Evolutionary conservation across 2,797 vertebrate species (phyloP).

Genomic region (Syngnathus rostellatus): DNA sequence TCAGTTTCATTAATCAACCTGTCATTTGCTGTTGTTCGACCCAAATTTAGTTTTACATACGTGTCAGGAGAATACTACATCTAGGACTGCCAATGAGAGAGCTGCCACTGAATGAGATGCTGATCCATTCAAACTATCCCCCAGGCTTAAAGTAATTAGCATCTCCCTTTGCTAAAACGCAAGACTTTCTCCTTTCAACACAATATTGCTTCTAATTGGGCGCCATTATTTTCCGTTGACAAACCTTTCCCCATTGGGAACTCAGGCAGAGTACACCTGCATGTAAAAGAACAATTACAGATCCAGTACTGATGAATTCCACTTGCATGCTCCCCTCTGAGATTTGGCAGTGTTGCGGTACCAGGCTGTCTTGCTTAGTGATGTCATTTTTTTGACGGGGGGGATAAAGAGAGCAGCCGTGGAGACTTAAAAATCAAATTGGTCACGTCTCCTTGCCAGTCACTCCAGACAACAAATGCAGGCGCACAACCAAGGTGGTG

Average conservation of each 20-base stretch:
- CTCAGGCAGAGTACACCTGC: slow-evolving; percentile 34
- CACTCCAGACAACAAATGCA: slow-evolving; percentile 50
- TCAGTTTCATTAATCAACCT: neutral
- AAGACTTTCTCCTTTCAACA: slow-evolving; percentile 30
- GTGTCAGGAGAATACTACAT: slow-evolving; percentile 16
- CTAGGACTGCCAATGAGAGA: slow-evolving; percentile 22
- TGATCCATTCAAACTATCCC: slow-evolving; percentile 52
- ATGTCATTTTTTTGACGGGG: slow-evolving; percentile 43
- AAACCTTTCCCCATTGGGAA: slow-evolving; percentile 10
- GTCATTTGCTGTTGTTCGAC: neutral
- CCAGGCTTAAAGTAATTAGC: slow-evolving; percentile 44
- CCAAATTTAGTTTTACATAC: neutral
- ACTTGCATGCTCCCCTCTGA: slow-evolving; percentile 23
- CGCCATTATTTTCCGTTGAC: slow-evolving; percentile 24
- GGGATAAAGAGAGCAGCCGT: slow-evolving; percentile 43
- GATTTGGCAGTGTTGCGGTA: slow-evolving; percentile 20
- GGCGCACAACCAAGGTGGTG: slow-evolving; percentile 54
- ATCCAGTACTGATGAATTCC: slow-evolving; percentile 34
- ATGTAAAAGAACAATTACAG: slow-evolving; percentile 39
- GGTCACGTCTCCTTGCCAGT: slow-evolving; percentile 56
- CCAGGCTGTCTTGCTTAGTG: slow-evolving; percentile 13
- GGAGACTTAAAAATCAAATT: slow-evolving; percentile 63
- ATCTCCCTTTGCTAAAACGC: slow-evolving; percentile 44
- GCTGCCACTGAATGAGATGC: slow-evolving; percentile 45
- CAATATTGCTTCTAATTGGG: slow-evolving; percentile 32